Base-by-base conservation (phyloP, 2,797 vertebrate genomes). In the Liparis tanakae region DNA sequence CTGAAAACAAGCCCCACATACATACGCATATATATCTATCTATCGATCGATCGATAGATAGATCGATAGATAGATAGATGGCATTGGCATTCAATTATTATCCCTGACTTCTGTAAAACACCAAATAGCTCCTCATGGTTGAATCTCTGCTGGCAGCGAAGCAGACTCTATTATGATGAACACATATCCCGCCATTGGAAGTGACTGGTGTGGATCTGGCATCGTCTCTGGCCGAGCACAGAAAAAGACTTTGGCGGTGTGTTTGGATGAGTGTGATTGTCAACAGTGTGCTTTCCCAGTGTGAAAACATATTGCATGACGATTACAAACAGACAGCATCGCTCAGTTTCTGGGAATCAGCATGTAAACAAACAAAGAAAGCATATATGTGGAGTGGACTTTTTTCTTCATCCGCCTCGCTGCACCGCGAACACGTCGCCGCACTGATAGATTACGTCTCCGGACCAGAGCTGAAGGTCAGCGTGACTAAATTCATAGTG, bases 251-350 rank as follows among this genome's bases (percentile, higher is more conserved):
- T 77, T 88, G 83, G 84, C 82, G 71, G 76, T n/a, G 25, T 7
- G 0, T 71, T 74, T 61, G 10, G 73, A 72, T 7, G 33, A 66
- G 76, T 80, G 76, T 57, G 82, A 81, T 69, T 72, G 76, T 88
- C 79, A 85, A 87, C 82, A 85, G 69, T 62, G 78, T 53, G 70
- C 50, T 68, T 83, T 84, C 79, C 85, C 80, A 72, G 66, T 58
- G 68, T 79, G 79, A 67, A 72, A 87, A 86, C 91, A 88, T 82
- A 83, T 78, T 86, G 86, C 33, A 50, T 30, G 81, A 85, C 30
- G 63, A 74, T 43, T 70, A 79, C 72, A 70, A 59, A 76, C 74
- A 71, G 70, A 54, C 67, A 74, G 70, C 30, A 33, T 34, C 39
- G 22, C 44, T 41, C 33, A 22, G 63, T 51, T 79, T 79, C 25